Percentiles rank a stretch among this genome's conserved stretches.
These are phyloP conservation scores for Petrocephalus sullivani DNA, from an alignment of 2,797 vertebrate genomes.

Conservation along the genomic window DNA sequence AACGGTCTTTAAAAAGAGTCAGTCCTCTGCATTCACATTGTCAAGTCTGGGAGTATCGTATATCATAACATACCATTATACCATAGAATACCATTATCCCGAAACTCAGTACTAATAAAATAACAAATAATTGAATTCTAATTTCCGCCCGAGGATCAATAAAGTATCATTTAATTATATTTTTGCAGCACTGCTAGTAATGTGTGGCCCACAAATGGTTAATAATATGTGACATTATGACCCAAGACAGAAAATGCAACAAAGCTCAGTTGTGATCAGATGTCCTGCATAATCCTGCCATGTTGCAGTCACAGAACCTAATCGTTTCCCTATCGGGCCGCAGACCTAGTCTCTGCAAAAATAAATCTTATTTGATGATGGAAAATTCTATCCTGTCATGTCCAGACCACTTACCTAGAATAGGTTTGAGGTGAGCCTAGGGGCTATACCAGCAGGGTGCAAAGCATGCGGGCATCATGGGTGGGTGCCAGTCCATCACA, in stretches of 20 bases:
- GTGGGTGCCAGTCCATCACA: not conserved
- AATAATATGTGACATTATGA: not conserved
- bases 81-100: not conserved
- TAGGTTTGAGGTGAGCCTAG: not conserved
- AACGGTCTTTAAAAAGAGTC: not conserved
- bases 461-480: not conserved
- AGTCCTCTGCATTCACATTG: not conserved
- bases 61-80: not conserved
- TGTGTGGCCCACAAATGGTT: not conserved
- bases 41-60: not conserved
- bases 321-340: not conserved
- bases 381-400: not conserved
- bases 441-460: not conserved
- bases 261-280: not conserved
- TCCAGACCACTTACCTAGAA: not conserved
- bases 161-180: not conserved
- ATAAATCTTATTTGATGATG: not conserved
- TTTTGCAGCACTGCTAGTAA: not conserved
- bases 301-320: not conserved
- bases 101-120: not conserved
- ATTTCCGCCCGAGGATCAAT: not conserved
- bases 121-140: not conserved
- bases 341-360: not conserved
- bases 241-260: not conserved
- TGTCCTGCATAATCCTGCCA: not conserved